phyloP scores from a whole-genome alignment of 2,888 invertebrate genomes.

The Cyclophora albipunctata region DNA sequence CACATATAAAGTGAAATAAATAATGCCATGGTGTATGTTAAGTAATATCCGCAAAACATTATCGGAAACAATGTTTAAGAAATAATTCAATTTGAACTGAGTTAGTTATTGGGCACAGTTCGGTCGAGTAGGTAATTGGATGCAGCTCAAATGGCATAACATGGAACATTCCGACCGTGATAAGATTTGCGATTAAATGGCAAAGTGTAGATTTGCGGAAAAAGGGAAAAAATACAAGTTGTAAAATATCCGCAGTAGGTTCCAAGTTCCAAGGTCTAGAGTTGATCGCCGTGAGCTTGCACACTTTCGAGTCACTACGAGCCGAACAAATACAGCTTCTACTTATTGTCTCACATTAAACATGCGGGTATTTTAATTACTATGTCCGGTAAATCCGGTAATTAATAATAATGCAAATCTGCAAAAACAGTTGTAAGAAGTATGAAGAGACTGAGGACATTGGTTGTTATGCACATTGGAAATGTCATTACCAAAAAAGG shows the following conservation, averaged over 20 bases:
- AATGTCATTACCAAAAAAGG: too few species aligned
- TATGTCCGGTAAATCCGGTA: not conserved
- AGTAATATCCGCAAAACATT: too few species aligned
- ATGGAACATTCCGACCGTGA: slow-evolving; percentile 13
- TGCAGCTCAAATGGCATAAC: slow-evolving; percentile 26
- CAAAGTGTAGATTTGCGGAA: slow-evolving; percentile 53
- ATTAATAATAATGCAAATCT: too few species aligned
- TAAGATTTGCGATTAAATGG: slow-evolving; percentile 30
- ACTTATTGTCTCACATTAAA: slow-evolving; percentile 26
- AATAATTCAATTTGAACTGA: too few species aligned
- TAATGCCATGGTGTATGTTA: too few species aligned
- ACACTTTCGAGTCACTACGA: slow-evolving; percentile 55
- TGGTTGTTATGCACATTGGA: too few species aligned
- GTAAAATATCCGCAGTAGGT: slow-evolving; percentile 59
- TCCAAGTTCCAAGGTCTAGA: slow-evolving; percentile 64
- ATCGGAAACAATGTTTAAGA: too few species aligned
- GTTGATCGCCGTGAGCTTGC: slow-evolving; percentile 60
- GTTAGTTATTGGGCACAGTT: not conserved
- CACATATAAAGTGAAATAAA: too few species aligned
- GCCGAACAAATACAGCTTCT: slow-evolving; percentile 28
- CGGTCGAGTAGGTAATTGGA: not conserved
- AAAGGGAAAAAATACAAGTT: slow-evolving; percentile 51
- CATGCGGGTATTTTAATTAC: slow-evolving; percentile 6
- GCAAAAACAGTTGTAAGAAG: too few species aligned
- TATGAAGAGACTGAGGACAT: too few species aligned